These are phyloP conservation scores for Merluccius polli DNA, from an alignment of 2,797 vertebrate species.

Conservation along the genomic window DNA sequence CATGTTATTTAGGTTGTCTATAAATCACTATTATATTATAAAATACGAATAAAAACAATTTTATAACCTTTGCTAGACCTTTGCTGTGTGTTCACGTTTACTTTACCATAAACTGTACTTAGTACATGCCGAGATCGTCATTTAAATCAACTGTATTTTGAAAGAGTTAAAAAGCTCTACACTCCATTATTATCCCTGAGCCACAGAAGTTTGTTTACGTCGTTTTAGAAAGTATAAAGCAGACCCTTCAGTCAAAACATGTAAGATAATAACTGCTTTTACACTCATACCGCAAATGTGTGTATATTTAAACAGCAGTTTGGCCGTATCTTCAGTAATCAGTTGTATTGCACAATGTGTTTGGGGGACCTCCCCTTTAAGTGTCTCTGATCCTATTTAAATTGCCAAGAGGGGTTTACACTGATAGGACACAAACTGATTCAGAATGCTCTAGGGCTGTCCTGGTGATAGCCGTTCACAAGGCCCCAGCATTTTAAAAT, in stretches of 20 bases:
- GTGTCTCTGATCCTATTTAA: slow-evolving; percentile 60
- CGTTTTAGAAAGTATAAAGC: slow-evolving; percentile 33
- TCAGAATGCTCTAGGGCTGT: slow-evolving; percentile 24
- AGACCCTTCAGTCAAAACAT: slow-evolving; percentile 42
- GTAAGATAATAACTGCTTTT: slow-evolving; percentile 46
- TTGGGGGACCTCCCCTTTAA: slow-evolving; percentile 52
- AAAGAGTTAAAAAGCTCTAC: not conserved
- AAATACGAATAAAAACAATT: not conserved
- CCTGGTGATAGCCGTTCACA: slow-evolving; percentile 20
- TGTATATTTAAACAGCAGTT: slow-evolving; percentile 36
- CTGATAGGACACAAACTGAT: slow-evolving; percentile 26
- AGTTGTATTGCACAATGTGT: slow-evolving; percentile 56
- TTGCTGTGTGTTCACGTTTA: not conserved
- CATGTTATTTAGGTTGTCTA: not conserved
- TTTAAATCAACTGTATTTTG: not conserved
- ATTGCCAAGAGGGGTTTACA: slow-evolving; percentile 52
- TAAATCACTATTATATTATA: not conserved
- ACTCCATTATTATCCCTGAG: slow-evolving; percentile 6
- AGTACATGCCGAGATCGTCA: not conserved
- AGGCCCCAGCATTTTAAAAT: slow-evolving; percentile 24
- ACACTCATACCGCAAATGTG: slow-evolving; percentile 31
- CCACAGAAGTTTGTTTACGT: slow-evolving; percentile 27
- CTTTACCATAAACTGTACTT: not conserved
- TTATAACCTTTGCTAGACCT: not conserved
- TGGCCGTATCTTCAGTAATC: slow-evolving; percentile 55